phyloP scores from a whole-genome alignment of 1,140 invertebrate species.

The Triops cancriformis region DNA sequence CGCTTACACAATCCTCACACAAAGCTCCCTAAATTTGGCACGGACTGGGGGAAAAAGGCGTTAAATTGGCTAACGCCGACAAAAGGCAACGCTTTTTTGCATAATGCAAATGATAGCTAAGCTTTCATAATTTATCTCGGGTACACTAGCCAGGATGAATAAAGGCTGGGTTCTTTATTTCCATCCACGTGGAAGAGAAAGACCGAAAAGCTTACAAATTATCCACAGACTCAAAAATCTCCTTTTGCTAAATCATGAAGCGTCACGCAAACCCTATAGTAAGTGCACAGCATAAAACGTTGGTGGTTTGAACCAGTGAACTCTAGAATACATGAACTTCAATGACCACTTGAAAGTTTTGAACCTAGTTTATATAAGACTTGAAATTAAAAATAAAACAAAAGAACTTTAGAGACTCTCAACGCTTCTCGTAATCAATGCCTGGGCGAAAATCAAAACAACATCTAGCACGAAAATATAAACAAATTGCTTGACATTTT shows the following conservation, averaged over 20 bases:
- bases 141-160: not conserved
- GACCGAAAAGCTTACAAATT: not conserved
- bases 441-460: no score
- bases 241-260: no score
- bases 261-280: not conserved
- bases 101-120: not conserved
- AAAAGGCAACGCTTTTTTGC: slow-evolving; percentile 8
- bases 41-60: not conserved
- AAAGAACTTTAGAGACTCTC: no score
- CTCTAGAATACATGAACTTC: not conserved
- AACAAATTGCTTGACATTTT: no score
- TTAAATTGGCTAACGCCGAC: not conserved
- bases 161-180: not conserved
- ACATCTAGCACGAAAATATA: no score
- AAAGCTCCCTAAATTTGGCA: not conserved
- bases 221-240: not conserved
- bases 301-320: not conserved
- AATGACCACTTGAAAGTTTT: not conserved
- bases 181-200: not conserved
- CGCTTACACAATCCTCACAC: not conserved
- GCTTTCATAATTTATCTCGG: slow-evolving; percentile 4
- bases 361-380: not conserved
- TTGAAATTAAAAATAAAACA: no score
- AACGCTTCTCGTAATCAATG: no score
- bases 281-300: not conserved